Conservation (phyloP, 2,113 vertebrate species). For the Pipa parva region DNA sequence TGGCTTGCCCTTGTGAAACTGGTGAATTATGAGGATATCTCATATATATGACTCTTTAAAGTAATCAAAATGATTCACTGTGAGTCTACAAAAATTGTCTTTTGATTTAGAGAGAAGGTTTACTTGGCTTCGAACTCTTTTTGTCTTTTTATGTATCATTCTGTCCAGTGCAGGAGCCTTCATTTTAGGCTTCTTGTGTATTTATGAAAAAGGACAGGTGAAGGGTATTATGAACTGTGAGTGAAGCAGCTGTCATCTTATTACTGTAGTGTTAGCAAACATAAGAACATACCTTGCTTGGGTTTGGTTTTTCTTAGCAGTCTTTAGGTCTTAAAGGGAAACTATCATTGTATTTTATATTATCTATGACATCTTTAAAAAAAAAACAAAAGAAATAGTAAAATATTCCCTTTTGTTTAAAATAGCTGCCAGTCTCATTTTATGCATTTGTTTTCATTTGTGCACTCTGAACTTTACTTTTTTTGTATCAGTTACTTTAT, state of each 20-base stretch:
- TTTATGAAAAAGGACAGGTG: not conserved
- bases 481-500: too few species aligned
- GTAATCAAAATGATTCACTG: slow-evolving; percentile 38
- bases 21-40: slow-evolving; percentile 35
- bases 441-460: too few species aligned
- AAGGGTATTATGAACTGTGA: slow-evolving; percentile 14
- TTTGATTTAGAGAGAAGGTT: slow-evolving; percentile 45
- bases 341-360: slow-evolving; percentile 47
- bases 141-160: slow-evolving; percentile 15
- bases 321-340: not conserved
- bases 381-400: too few species aligned
- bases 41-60: slow-evolving; percentile 27
- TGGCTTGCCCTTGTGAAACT: slow-evolving; percentile 29
- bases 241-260: slow-evolving; percentile 36
- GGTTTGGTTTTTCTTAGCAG: slow-evolving; percentile 60
- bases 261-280: slow-evolving; percentile 48
- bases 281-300: slow-evolving; percentile 64
- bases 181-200: not conserved
- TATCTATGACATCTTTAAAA: slow-evolving; percentile 21
- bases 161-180: slow-evolving; percentile 39
- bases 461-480: too few species aligned
- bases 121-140: slow-evolving; percentile 38
- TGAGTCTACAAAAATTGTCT: slow-evolving; percentile 9
- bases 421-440: too few species aligned
- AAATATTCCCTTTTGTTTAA: too few species aligned